phyloP scores from a whole-genome alignment of 2,888 invertebrate species.

The Chalcis sispes region DNA sequence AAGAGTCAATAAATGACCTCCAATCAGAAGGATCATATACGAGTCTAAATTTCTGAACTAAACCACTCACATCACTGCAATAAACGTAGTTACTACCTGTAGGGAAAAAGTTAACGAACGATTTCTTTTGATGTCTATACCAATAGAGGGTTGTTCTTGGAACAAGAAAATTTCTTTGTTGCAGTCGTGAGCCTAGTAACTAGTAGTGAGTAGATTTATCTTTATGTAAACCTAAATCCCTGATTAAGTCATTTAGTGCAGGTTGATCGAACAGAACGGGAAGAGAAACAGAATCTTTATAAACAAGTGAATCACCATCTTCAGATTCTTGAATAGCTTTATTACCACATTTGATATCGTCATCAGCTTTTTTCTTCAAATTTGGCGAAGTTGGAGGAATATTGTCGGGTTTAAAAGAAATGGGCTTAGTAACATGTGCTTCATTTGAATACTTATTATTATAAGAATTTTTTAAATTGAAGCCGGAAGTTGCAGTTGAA shows the following conservation, averaged over 20 bases:
- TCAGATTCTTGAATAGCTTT: too few species aligned
- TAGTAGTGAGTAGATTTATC: not conserved
- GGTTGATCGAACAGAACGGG: not conserved
- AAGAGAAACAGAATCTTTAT: not conserved
- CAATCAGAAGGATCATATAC: too few species aligned
- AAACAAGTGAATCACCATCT: not conserved
- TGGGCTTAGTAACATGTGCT: not conserved
- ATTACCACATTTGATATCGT: not conserved
- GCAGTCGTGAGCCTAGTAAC: too few species aligned
- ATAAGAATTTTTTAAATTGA: conserved; percentile 26
- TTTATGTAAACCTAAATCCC: not conserved
- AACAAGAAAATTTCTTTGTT: not conserved
- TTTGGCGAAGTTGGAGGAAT: not conserved
- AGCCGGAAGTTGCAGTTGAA: conserved; percentile 29
- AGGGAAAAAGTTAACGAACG: not conserved
- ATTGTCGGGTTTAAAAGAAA: not conserved
- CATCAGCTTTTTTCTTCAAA: not conserved
- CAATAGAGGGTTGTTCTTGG: not conserved
- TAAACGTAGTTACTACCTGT: not conserved
- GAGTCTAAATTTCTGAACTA: too few species aligned
- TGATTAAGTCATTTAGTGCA: conserved; percentile 14
- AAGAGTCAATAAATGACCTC: too few species aligned
- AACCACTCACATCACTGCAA: not conserved
- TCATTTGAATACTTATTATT: conserved; percentile 21
- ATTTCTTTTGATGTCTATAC: conserved; percentile 4